phyloP scores from a whole-genome alignment of 2,113 vertebrate species.

The Scopus umbretta region DNA sequence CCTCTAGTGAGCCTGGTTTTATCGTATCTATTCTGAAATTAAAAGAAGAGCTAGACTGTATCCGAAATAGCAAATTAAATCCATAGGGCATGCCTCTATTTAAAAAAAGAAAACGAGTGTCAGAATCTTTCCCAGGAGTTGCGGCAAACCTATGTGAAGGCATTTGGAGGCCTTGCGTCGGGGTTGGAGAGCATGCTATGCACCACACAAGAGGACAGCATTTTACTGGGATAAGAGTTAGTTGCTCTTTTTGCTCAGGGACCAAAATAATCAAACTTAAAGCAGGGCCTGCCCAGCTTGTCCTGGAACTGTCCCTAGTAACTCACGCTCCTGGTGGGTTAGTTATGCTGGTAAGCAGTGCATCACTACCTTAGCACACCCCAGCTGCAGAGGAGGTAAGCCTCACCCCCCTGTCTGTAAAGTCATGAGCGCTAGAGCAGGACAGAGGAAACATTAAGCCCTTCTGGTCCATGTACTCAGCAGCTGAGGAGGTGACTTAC shows the following conservation, averaged over 20 bases:
- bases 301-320: background rate
- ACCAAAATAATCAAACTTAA: background rate
- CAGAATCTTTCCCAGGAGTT: background rate
- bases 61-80: background rate
- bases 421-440: background rate
- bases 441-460: background rate
- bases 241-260: background rate
- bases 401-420: background rate
- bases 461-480: background rate
- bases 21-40: background rate
- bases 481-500: background rate
- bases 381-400: background rate
- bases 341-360: background rate
- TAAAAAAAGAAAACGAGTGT: background rate
- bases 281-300: background rate
- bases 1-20: background rate
- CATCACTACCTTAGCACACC: background rate
- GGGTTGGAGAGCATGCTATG: background rate
- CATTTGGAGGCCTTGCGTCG: rapidly evolving
- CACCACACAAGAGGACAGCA: rapidly evolving
- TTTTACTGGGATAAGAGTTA: background rate
- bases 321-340: background rate
- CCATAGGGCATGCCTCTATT: background rate
- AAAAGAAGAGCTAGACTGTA: background rate
- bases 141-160: background rate